These are phyloP conservation scores for Himalopsyche anomala DNA, from an alignment of 2,888 invertebrate species.

Conservation along the genomic window DNA sequence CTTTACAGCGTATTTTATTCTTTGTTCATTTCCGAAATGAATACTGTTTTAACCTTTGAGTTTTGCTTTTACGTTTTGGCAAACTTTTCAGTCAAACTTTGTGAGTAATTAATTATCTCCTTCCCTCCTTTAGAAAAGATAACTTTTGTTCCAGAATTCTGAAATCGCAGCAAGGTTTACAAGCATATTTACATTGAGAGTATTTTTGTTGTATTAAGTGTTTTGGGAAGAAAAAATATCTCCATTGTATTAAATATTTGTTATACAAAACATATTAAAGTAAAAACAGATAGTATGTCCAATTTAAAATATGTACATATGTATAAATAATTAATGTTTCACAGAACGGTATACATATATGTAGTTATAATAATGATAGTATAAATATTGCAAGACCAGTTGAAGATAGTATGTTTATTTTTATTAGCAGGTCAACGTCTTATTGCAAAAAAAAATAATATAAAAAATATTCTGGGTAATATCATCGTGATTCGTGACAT, in stretches of 20 bases:
- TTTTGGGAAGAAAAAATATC: background rate
- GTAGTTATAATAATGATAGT: too few species aligned
- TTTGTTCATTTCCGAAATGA: conserved; percentile 42
- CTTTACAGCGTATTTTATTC: background rate
- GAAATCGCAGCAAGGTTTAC: conserved; percentile 38
- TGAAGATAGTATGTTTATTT: too few species aligned
- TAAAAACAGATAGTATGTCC: too few species aligned
- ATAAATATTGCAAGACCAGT: too few species aligned
- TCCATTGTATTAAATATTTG: background rate
- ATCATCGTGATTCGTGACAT: too few species aligned
- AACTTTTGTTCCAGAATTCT: conserved; percentile 12
- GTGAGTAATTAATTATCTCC: conserved; percentile 40
- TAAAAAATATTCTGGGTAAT: too few species aligned
- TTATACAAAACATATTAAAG: too few species aligned
- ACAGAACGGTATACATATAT: too few species aligned
- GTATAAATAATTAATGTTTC: too few species aligned
- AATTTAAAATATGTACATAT: too few species aligned
- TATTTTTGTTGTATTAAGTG: background rate
- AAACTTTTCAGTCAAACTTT: conserved; percentile 38
- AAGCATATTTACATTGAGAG: conserved; percentile 20
- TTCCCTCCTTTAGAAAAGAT: conserved; percentile 39
- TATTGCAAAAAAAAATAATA: too few species aligned
- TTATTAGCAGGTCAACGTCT: too few species aligned
- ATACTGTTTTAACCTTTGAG: conserved; percentile 42
- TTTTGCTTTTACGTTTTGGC: conserved; percentile 23